Base-by-base conservation (phyloP, 2,797 vertebrate species). In the Amblyopsis hoosieri region DNA sequence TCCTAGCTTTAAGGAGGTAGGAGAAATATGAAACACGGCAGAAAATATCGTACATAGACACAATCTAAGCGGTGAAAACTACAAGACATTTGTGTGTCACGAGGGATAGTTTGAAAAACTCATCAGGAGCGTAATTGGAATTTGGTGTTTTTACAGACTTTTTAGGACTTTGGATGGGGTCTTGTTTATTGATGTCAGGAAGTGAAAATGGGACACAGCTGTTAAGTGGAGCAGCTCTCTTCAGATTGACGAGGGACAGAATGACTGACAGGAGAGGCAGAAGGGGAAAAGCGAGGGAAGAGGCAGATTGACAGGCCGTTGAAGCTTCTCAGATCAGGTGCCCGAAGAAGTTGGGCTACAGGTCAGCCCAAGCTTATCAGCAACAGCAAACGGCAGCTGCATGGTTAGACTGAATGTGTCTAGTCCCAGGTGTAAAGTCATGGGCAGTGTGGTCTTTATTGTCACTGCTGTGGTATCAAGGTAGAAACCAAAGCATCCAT, bases 221-320 rank as follows among this genome's bases (percentile, higher is more conserved):
- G 10, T 17, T 23, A 54, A 54, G 52, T 54, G 52, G 52, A 54
- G 52, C 52, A 54, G 52, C 23, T 54, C 52, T 19, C 52, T 54
- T 19, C 17, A 54, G 52, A 19, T 54, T 31, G 52, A 31, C 52
- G 23, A 29, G 52, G 52, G 52, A 6, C 52, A 54, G 9, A 31
- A 13, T 54, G 52, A 54, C 52, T 54, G 52, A 54, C 52, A 54
- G 17, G 17, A 19, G 10, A 29, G 52, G 52, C 52, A 31, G 52
- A 54, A 54, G 3, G 17, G 17, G 52, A 54, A 48, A 48, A 48
- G 23, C 1, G 5, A 23, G 14, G 50, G 50, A 50, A 15, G n/a
- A 50, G 14, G 17, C 2, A 17, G 14, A 10, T 14, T 4, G 12
- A 51, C 14, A 14, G 15, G 12, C 52, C 29, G 17, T 23, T 54